These are phyloP conservation scores for Melikaiella ostensackeni DNA, from an alignment of 2,888 invertebrate genomes.

Conservation along the genomic window DNA sequence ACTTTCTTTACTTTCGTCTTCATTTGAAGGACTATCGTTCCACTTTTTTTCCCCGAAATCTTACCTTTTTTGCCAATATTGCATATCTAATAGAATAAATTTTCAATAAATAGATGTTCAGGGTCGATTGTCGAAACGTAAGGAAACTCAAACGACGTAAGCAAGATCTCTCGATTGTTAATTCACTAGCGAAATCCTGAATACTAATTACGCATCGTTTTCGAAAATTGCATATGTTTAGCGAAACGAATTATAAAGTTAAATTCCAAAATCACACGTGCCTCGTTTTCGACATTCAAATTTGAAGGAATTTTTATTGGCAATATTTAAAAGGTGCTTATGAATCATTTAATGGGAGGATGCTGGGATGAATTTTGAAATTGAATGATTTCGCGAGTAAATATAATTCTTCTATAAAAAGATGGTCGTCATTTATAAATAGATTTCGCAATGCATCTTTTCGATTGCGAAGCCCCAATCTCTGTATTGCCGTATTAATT, in stretches of 20 bases:
- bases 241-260: neutral
- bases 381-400: neutral
- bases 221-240: neutral
- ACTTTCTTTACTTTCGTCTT: slow-evolving; percentile 34
- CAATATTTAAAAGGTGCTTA: neutral
- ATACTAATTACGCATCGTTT: neutral
- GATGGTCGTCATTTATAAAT: slow-evolving; percentile 5
- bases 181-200: slow-evolving; percentile 7
- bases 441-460: slow-evolving; percentile 6
- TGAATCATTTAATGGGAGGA: neutral
- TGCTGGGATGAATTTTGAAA: neutral
- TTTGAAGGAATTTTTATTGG: neutral
- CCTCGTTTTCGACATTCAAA: neutral
- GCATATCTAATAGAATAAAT: neutral
- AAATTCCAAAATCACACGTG: neutral
- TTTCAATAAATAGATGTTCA: neutral
- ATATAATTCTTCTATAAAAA: neutral
- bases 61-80: neutral
- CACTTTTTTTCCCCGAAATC: neutral
- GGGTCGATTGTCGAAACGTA: neutral
- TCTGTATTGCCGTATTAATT: slow-evolving; percentile 27
- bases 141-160: neutral
- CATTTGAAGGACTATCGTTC: slow-evolving; percentile 25
- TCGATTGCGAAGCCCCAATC: neutral
- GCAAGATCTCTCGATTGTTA: neutral